These are phyloP conservation scores for Nyctibius bracteatus DNA, from an alignment of 2,113 vertebrate species.

Conservation along the genomic window DNA sequence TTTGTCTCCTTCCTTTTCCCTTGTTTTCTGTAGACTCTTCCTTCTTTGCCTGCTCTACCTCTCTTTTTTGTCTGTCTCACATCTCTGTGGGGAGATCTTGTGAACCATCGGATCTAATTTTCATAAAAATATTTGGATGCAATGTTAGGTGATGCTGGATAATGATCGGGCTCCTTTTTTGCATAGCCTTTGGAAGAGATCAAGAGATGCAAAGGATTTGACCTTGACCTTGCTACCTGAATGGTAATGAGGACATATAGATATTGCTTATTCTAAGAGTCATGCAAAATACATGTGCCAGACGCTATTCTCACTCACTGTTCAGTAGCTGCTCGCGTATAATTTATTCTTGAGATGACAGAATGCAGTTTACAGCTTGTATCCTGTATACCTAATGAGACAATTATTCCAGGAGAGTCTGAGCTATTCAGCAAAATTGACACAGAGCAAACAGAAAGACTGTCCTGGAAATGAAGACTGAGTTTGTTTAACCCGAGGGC, in stretches of 20 bases:
- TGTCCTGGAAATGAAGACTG: not conserved
- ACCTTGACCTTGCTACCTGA: not conserved
- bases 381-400: constrained; percentile 8
- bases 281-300: not conserved
- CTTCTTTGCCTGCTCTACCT: not conserved
- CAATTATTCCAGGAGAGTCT: constrained; percentile 23
- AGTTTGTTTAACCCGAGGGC: not conserved
- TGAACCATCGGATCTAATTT: not conserved
- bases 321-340: not conserved
- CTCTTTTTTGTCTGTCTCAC: not conserved
- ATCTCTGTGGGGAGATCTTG: not conserved
- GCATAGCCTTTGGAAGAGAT: not conserved
- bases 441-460: not conserved
- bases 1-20: not conserved
- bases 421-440: constrained; percentile 1
- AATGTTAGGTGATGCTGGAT: not conserved
- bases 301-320: not conserved
- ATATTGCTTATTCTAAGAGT: not conserved
- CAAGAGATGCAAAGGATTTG: not conserved
- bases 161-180: fast-evolving
- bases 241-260: not conserved
- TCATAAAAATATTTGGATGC: not conserved
- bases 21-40: not conserved
- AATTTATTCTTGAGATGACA: constrained; percentile 20
- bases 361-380: constrained; percentile 26